Conservation (phyloP, 2,113 vertebrate species). For the Verasper variegatus region DNA sequence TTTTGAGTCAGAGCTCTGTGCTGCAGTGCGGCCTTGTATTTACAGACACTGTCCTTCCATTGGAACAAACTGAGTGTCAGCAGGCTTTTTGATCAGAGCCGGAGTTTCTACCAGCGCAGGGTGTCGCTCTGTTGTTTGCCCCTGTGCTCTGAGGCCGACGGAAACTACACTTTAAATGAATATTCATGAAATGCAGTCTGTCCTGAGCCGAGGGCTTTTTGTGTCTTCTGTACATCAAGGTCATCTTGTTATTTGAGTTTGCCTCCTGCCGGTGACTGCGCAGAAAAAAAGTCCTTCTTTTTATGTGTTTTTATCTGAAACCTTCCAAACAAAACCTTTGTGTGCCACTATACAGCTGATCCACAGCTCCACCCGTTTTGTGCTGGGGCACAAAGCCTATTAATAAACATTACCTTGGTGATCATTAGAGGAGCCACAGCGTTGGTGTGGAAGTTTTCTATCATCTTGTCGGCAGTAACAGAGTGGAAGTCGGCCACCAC, state of each 20-base stretch:
- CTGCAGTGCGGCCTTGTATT: constrained; percentile 9
- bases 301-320: background rate
- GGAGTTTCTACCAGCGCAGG: constrained; percentile 8
- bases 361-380: background rate
- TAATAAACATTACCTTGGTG: constrained; percentile 76
- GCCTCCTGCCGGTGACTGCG: background rate
- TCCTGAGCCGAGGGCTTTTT: background rate
- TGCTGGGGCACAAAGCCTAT: background rate
- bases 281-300: background rate
- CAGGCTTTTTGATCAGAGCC: constrained; percentile 42
- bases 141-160: constrained; percentile 17
- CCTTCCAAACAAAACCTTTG: background rate
- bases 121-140: constrained; percentile 10
- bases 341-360: background rate
- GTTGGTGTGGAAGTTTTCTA: constrained; percentile 84
- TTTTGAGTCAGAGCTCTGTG: background rate
- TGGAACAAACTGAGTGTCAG: constrained; percentile 34
- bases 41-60: constrained; percentile 31
- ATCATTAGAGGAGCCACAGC: constrained; percentile 84
- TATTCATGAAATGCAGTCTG: constrained; percentile 42
- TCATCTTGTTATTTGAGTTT: constrained; percentile 25
- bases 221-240: constrained; percentile 32
- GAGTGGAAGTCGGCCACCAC: constrained; percentile 76
- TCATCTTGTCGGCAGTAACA: constrained; percentile 83
- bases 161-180: constrained; percentile 41